Evolutionary conservation across 2,888 invertebrate species (phyloP), one percentile per base, ranked within the genome.

Genomic region (Pomacea canaliculata): DNA sequence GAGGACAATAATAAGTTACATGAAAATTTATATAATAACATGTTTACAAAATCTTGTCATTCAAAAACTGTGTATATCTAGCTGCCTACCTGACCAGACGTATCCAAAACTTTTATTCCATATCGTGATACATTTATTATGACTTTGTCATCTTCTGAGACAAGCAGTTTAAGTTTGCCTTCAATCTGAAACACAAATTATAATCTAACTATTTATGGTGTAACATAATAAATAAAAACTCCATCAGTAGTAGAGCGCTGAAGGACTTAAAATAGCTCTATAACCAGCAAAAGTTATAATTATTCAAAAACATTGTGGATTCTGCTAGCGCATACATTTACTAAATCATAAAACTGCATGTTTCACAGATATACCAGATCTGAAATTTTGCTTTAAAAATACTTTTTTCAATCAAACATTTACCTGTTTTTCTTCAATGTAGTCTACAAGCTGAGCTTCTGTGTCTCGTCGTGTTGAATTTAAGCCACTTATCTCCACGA

Each of bases 361-460:
- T 37, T 37, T 37, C 5, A 37, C 37, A 37, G n/a, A 60, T 19
- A n/a, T 60, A n/a, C 1, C 60, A 60, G n/a, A 63, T 63, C 12
- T 63, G 19, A 18, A 63, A 23, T 63, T 10, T 23, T 63, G 63
- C n/a, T 23, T 12, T 27, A 63, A 63, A 60, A n/a, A 63, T 1
- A 63, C 10, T 63, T 5, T n/a, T 60, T 59, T 62, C 60, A 23
- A 37, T 27, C 16, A 48, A 69, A 18, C 7, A 65, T 66, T 37
- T 80, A 87, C 89, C 86, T 89, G 89, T n/a, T 86, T 87, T 77
- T 90, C 90, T 74, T 90, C 90, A 2, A 90, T 83, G 75, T 85
- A 83, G 76, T 90, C 90, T 48, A 90, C 86, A n/a, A 90, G 85
- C 73, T 89, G 88, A 9, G 89, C 87, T 60, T 90, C 89, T n/a